phyloP scores from a whole-genome alignment of 2,797 vertebrate species.

The Peromyscus melanophrys region DNA sequence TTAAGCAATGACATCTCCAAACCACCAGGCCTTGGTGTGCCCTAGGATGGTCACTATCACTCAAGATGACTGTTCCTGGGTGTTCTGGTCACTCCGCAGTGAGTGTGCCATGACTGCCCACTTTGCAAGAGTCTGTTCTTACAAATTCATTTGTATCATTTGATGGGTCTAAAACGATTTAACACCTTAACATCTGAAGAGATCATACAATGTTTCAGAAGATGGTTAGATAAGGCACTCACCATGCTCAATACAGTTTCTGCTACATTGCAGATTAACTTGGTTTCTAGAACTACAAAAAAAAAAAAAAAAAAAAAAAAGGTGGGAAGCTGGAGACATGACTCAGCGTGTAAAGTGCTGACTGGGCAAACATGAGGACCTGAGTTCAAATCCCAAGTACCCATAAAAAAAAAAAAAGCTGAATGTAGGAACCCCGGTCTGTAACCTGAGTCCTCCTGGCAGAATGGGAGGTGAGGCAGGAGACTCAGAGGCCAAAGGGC shows the following conservation, averaged over 20 bases:
- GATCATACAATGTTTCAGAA: not conserved
- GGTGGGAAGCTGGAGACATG: not conserved
- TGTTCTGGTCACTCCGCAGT: not conserved
- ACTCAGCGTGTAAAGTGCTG: not conserved
- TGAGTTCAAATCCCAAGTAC: not conserved
- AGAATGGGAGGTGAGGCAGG: not conserved
- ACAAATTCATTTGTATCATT: not conserved
- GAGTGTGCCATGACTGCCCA: not conserved
- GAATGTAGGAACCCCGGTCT: not conserved
- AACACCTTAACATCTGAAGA: not conserved
- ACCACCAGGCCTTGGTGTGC: not conserved
- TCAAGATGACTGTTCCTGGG: not conserved
- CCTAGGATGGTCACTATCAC: not conserved
- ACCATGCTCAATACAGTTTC: conserved; percentile 38
- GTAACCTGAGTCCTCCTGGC: not conserved
- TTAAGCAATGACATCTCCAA: not conserved
- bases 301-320: not conserved
- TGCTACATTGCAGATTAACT: conserved; percentile 16
- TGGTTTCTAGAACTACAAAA: conserved; percentile 54
- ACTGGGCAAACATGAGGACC: not conserved
- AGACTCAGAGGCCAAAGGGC: not conserved
- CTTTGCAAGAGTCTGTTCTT: not conserved
- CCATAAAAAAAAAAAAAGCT: not conserved
- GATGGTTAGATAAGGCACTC: not conserved
- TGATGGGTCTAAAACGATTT: not conserved